Evolutionary conservation across 2,113 vertebrate species (phyloP), one percentile per base, ranked within the genome.

Genomic region (Rhodinocichla rosea): DNA sequence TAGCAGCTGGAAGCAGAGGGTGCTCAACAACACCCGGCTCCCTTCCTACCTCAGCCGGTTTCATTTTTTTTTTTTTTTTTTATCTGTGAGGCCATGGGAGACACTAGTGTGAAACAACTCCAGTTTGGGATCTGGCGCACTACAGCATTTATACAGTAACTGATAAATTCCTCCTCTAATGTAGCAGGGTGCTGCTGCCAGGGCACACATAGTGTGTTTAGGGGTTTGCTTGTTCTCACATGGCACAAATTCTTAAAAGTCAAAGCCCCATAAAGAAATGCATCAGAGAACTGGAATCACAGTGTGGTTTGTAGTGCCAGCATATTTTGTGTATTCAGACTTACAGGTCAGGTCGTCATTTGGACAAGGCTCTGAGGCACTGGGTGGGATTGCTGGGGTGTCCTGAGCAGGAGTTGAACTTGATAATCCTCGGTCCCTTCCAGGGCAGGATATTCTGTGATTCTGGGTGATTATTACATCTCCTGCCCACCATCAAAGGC

Each of bases 141-240:
- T 0, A 14, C 13, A 10, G 44, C 1, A 2, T 63, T 47, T 11
- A n/a, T 7, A 8, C 18, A 33, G 22, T 4, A 19, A 11, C 20
- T 37, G 40, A 11, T 33, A 35, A 69, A 7, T 37, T 33, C 5
- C 19, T 77, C 5, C 22, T 11, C 6, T 33, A 28, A 13, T 0
- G 44, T 19, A 35, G 42, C 26, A 8, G 3, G 14, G 4, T 35
- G 76, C 52, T 56, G n/a, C 30, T 55, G 45, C 50, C 9, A 4
- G 6, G 3, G 42, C 47, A 37, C 4, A 1, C 5, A 2, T 15
- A 0, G 5, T 1, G 16, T 8, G 20, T 30, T 70, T 4, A 28
- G 7, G 9, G 32, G 5, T 15, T 53, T 83, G 42, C 52, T 56
- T 11, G 7, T 39, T 52, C 40, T 49, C 13, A 15, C 9, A 11